Conservation (phyloP, 2,888 invertebrate genomes). For the Cheilosia urbana region DNA sequence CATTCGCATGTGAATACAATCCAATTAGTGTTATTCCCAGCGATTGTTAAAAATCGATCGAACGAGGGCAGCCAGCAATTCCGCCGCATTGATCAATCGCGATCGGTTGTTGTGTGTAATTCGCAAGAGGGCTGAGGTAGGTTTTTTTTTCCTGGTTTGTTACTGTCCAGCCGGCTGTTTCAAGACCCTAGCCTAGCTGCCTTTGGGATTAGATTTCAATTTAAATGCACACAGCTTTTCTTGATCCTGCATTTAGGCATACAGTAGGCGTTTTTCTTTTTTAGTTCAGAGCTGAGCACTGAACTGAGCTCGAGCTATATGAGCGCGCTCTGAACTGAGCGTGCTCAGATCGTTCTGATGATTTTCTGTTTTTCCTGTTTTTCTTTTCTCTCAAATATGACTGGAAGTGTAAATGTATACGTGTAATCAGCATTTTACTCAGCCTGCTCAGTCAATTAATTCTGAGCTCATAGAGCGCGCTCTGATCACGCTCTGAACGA, state of each 20-base stretch:
- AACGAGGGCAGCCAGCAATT: slow-evolving; percentile 19
- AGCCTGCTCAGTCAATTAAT: no score
- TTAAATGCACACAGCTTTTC: slow-evolving; percentile 43
- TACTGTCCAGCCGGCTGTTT: not conserved
- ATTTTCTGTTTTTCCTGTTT: no score
- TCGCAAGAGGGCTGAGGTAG: slow-evolving; percentile 47
- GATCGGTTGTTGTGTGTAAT: slow-evolving; percentile 35
- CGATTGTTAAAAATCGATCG: slow-evolving; percentile 70
- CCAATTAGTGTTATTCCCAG: slow-evolving; percentile 75
- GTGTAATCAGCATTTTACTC: no score
- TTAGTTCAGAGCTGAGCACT: no score
- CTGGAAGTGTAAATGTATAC: no score
- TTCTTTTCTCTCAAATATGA: no score
- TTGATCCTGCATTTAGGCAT: slow-evolving; percentile 52
- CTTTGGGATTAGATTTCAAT: slow-evolving; percentile 56
- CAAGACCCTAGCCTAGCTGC: slow-evolving; percentile 28
- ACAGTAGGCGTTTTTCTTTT: no score
- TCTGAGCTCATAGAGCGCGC: no score
- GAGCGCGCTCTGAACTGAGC: no score
- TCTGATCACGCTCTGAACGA: no score
- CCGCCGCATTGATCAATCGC: slow-evolving; percentile 49
- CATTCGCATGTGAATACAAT: slow-evolving; percentile 73
- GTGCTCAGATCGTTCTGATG: no score
- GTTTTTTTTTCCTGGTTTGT: not conserved
- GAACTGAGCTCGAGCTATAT: no score